Conservation (phyloP, 2,797 vertebrate species). For the Selene dorsalis region DNA sequence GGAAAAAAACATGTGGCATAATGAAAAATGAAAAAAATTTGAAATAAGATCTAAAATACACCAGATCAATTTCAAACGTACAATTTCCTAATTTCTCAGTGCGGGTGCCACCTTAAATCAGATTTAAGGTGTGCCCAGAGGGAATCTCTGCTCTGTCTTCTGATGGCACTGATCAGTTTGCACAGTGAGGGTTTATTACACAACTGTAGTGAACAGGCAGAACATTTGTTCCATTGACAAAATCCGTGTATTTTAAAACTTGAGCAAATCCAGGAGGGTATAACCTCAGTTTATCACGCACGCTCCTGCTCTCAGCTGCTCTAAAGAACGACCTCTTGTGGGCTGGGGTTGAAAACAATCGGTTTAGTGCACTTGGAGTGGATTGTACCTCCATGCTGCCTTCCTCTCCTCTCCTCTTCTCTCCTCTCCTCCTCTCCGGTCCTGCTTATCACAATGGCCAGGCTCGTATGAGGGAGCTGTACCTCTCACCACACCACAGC, state of each 20-base stretch:
- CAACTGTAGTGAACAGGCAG: not conserved
- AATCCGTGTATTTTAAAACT: not conserved
- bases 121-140: not conserved
- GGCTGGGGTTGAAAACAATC: constrained; percentile 2
- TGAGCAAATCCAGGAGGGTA: not conserved
- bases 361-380: constrained; percentile 22
- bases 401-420: constrained; percentile 42
- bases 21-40: no score
- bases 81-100: no score
- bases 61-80: no score
- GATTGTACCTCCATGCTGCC: constrained; percentile 61
- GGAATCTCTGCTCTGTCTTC: not conserved
- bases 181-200: not conserved
- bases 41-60: no score
- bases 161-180: not conserved
- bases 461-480: constrained; percentile 62
- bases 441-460: constrained; percentile 68
- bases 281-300: not conserved
- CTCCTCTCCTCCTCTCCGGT: constrained; percentile 44
- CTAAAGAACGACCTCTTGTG: constrained; percentile 69
- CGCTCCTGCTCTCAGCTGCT: not conserved
- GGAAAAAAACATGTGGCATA: no score
- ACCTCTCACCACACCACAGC: constrained; percentile 42
- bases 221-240: not conserved
- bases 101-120: not conserved